Evolutionary conservation across 2,888 invertebrate genomes (phyloP).

Genomic region (Cataglyphis cursor): DNA sequence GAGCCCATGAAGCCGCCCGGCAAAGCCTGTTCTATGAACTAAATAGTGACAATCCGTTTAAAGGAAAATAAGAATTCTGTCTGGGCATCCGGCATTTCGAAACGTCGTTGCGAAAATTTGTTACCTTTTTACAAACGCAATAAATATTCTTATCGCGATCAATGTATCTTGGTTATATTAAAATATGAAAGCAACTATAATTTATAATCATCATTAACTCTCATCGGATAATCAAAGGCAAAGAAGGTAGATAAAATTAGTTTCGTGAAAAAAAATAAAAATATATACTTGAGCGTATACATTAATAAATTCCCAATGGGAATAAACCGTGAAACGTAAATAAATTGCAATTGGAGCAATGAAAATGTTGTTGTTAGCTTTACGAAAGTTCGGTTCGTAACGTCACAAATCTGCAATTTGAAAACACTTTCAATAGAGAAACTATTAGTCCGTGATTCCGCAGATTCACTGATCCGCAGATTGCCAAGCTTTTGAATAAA

Average conservation of each 20-base stretch:
- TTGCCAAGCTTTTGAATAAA: conserved; percentile 29
- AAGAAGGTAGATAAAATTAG: not conserved
- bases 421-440: conserved; percentile 12
- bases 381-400: not conserved
- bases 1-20: conserved; percentile 41
- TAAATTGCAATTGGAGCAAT: not conserved
- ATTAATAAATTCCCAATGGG: not conserved
- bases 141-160: not conserved
- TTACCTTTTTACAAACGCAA: not conserved
- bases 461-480: not conserved
- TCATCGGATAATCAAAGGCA: not conserved
- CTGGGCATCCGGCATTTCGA: conserved; percentile 51
- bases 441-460: conserved; percentile 29
- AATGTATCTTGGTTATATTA: not conserved
- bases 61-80: conserved; percentile 66
- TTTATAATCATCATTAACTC: not conserved
- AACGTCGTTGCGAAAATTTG: conserved; percentile 12
- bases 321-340: not conserved
- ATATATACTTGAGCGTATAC: not conserved
- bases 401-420: not conserved
- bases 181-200: not conserved
- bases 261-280: not conserved
- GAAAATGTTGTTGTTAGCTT: not conserved
- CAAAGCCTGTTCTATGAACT: conserved; percentile 42
- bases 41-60: conserved; percentile 60